A percentile compares a stretch with the other conserved stretches of the same genome.
Conservation (phyloP, 2,888 invertebrate species). For the Diarsia brunnea region DNA sequence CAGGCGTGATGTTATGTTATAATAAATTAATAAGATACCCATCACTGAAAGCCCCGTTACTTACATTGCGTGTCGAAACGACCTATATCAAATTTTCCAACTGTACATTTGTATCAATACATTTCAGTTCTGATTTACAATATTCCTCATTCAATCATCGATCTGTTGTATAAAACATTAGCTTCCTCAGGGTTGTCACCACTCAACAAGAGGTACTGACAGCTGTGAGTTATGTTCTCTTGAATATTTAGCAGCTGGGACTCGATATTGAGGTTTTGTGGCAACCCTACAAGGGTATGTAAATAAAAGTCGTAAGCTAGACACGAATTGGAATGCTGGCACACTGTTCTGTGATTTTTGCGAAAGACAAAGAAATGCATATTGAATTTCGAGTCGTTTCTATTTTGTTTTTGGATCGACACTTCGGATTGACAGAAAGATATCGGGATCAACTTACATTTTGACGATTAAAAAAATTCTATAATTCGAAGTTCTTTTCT, state of each 20-base stretch:
- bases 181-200: conserved; percentile 70
- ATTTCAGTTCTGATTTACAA: conserved; percentile 56
- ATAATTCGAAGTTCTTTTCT: too few species aligned
- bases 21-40: not conserved
- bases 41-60: conserved; percentile 3
- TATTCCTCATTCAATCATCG: conserved; percentile 71
- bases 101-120: conserved; percentile 26
- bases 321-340: conserved; percentile 54
- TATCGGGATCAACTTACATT: not conserved
- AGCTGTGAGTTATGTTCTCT: conserved; percentile 73
- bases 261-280: conserved; percentile 60
- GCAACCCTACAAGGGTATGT: conserved; percentile 50
- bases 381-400: conserved; percentile 44
- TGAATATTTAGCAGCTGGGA: conserved; percentile 78
- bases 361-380: conserved; percentile 41
- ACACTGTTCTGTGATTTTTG: conserved; percentile 40
- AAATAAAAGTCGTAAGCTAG: conserved; percentile 50
- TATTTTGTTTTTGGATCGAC: conserved; percentile 27
- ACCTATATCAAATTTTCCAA: not conserved
- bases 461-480: not conserved
- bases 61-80: conserved; percentile 18
- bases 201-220: conserved; percentile 62
- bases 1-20: not conserved
- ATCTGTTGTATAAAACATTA: conserved; percentile 76
- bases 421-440: not conserved